Conservation (phyloP, 2,888 invertebrate species). For the Arge pagana region DNA sequence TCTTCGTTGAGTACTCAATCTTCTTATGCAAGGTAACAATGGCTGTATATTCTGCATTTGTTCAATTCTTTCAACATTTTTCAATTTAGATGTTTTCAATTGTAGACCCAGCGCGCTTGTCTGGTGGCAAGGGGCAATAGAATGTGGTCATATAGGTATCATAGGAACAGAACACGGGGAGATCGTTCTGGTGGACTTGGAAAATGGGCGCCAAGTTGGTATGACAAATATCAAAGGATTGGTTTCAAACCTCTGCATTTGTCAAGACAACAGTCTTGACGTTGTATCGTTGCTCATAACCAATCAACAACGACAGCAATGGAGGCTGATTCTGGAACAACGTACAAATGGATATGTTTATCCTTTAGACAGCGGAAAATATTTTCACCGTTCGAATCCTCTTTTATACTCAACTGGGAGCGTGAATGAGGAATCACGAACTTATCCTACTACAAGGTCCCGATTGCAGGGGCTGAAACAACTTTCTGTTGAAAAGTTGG, state of each 20-base stretch:
- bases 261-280: conserved; percentile 74
- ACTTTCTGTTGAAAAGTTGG: conserved; percentile 71
- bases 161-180: conserved; percentile 62
- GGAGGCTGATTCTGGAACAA: conserved; percentile 81
- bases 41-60: not conserved
- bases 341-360: conserved; percentile 75
- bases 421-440: conserved; percentile 50
- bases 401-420: conserved; percentile 41
- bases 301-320: conserved; percentile 74
- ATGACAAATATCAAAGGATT: conserved; percentile 68
- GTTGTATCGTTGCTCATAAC: conserved; percentile 71
- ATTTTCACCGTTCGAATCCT: conserved; percentile 22
- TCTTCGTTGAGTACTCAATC: conserved; percentile 50
- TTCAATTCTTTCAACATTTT: not conserved
- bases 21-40: conserved; percentile 46
- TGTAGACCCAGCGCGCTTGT: conserved; percentile 51
- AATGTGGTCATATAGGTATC: conserved; percentile 52
- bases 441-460: conserved; percentile 57
- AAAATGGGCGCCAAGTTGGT: conserved; percentile 70
- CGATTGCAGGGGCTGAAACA: conserved; percentile 69
- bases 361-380: conserved; percentile 55
- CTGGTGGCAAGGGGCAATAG: conserved; percentile 55
- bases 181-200: conserved; percentile 72
- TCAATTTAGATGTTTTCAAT: no score
- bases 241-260: conserved; percentile 69